These are phyloP conservation scores for Hemiprocne comata DNA, from an alignment of 2,113 vertebrate species.

Conservation along the genomic window DNA sequence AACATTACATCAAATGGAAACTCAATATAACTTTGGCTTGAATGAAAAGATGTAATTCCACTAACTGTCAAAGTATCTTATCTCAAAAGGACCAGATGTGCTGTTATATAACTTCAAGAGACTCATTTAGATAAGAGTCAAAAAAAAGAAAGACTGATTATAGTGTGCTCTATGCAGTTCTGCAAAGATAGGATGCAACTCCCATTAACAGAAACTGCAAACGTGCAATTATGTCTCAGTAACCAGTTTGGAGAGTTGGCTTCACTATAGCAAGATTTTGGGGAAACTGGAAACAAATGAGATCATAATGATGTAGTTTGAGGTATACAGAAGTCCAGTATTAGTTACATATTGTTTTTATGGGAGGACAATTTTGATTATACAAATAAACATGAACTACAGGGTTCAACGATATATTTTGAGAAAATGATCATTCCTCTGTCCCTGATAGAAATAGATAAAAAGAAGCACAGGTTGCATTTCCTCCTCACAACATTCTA, in stretches of 20 bases:
- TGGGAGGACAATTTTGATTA: not conserved
- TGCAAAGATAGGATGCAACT: not conserved
- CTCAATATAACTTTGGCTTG: not conserved
- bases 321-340: not conserved
- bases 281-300: not conserved
- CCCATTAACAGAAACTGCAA: conserved; percentile 12
- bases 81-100: conserved; percentile 64
- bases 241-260: not conserved
- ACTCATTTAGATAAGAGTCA: conserved; percentile 33
- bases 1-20: not conserved
- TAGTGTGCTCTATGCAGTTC: not conserved
- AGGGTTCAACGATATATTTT: not conserved
- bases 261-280: not conserved
- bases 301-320: not conserved
- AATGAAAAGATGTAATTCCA: conserved; percentile 35
- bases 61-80: conserved; percentile 31
- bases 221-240: not conserved
- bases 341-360: not conserved
- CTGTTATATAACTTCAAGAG: conserved; percentile 50
- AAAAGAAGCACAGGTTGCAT: not conserved
- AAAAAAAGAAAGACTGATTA: not conserved
- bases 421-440: not conserved
- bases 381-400: not conserved
- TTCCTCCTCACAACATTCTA: not conserved
- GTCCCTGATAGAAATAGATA: not conserved